Evolutionary conservation across 1,140 invertebrate species (phyloP).

Genomic region (Polypedilum vanderplanki): DNA sequence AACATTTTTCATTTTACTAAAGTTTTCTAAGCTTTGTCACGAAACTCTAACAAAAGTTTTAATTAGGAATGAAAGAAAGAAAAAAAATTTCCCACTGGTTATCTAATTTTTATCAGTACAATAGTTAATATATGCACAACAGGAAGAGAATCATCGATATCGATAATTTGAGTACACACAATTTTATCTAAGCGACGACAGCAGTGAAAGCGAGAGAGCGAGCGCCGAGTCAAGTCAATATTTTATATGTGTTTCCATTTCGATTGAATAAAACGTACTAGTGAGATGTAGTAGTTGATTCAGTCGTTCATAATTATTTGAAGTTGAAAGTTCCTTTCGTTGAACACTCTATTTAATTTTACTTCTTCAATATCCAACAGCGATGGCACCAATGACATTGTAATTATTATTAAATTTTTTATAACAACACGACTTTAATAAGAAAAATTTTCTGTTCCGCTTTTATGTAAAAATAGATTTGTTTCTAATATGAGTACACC

Average conservation of each 20-base stretch:
- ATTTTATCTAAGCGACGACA: not conserved
- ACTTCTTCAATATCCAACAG: not conserved
- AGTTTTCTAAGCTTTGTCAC: too few species aligned
- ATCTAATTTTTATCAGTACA: too few species aligned
- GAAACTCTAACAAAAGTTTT: too few species aligned
- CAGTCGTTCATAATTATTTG: not conserved
- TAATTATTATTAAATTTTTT: not conserved
- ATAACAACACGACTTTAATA: too few species aligned
- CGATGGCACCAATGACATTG: not conserved
- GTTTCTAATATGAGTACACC: not conserved
- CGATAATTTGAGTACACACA: too few species aligned
- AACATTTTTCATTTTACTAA: too few species aligned
- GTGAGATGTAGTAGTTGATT: not conserved
- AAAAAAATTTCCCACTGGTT: too few species aligned
- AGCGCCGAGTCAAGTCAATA: not conserved
- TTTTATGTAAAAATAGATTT: conserved; percentile 16
- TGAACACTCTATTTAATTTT: not conserved
- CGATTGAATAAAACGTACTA: not conserved
- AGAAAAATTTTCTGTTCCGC: not conserved
- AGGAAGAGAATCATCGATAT: too few species aligned
- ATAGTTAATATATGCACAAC: too few species aligned
- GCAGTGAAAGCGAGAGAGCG: not conserved
- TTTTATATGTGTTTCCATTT: not conserved
- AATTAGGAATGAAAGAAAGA: too few species aligned
- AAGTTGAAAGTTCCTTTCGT: not conserved